phyloP scores from a whole-genome alignment of 2,113 vertebrate genomes.

The Leucosticte australis region DNA sequence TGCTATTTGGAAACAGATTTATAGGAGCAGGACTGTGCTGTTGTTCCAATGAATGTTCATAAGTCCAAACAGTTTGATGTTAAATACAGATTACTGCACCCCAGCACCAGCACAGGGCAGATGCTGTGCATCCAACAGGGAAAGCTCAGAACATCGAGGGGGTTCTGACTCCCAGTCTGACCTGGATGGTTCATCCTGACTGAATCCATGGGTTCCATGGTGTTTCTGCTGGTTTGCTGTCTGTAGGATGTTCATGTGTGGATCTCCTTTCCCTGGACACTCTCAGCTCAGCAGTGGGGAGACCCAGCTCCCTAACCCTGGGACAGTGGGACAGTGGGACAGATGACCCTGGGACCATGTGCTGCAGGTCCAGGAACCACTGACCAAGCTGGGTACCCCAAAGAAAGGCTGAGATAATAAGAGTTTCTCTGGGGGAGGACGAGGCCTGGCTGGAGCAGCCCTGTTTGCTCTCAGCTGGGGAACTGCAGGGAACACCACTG shows the following conservation, averaged over 20 bases:
- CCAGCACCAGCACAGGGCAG: background rate
- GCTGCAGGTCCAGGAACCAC: background rate
- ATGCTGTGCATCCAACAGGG: background rate
- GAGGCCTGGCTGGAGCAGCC: background rate
- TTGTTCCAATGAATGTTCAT: background rate
- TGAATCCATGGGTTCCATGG: background rate
- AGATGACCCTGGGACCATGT: background rate
- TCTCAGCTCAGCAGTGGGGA: background rate
- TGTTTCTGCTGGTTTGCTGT: background rate
- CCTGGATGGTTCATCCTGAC: background rate
- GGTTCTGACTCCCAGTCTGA: background rate
- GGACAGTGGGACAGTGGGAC: background rate
- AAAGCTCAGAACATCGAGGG: background rate
- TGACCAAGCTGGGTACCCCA: background rate
- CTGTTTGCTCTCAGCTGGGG: background rate
- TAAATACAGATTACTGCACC: background rate
- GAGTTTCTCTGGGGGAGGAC: background rate
- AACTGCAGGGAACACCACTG: background rate
- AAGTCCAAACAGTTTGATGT: background rate
- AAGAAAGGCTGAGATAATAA: fast-evolving
- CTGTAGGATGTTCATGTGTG: background rate
- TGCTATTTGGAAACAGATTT: background rate
- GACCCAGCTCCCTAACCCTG: background rate
- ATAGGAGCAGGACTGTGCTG: background rate
- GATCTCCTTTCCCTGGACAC: background rate